phyloP scores from a whole-genome alignment of 2,888 invertebrate genomes.

The Acronicta leporina region DNA sequence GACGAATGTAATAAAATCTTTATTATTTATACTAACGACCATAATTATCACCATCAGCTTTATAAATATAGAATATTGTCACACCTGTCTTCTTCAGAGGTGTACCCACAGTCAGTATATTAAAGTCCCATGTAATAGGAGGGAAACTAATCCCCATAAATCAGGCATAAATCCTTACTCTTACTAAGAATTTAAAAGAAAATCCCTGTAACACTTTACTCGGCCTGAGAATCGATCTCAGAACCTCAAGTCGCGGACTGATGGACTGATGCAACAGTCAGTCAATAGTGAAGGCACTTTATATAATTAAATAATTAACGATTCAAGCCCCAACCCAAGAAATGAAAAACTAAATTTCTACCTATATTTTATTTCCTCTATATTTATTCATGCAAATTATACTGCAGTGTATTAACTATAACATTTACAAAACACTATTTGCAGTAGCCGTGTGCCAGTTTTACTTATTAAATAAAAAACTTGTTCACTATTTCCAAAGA shows the following conservation, averaged over 20 bases:
- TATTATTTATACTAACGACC: too few relatives aligned
- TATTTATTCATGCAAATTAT: constrained; percentile 37
- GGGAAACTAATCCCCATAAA: too few relatives aligned
- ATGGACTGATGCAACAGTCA: too few relatives aligned
- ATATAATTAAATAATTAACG: constrained; percentile 15
- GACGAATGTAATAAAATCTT: background rate
- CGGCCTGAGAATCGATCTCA: too few relatives aligned
- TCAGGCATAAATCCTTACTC: too few relatives aligned
- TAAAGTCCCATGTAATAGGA: too few relatives aligned
- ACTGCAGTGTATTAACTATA: constrained; percentile 39
- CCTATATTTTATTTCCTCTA: constrained; percentile 2
- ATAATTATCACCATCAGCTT: too few relatives aligned
- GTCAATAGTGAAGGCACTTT: constrained; percentile 1
- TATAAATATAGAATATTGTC: too few relatives aligned
- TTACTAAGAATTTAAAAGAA: too few relatives aligned
- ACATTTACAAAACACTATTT: constrained; percentile 42
- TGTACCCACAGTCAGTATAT: background rate
- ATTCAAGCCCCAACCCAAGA: constrained; percentile 17
- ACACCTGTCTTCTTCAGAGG: too few relatives aligned
- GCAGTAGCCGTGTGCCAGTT: constrained; percentile 54
- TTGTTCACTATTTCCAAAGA: constrained; percentile 57
- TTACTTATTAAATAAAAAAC: constrained; percentile 62
- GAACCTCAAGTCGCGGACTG: too few relatives aligned
- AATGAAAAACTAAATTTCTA: constrained; percentile 12
- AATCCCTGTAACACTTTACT: too few relatives aligned